Conservation (phyloP, 1,140 invertebrate species). For the Dinothrombium tinctorium region DNA sequence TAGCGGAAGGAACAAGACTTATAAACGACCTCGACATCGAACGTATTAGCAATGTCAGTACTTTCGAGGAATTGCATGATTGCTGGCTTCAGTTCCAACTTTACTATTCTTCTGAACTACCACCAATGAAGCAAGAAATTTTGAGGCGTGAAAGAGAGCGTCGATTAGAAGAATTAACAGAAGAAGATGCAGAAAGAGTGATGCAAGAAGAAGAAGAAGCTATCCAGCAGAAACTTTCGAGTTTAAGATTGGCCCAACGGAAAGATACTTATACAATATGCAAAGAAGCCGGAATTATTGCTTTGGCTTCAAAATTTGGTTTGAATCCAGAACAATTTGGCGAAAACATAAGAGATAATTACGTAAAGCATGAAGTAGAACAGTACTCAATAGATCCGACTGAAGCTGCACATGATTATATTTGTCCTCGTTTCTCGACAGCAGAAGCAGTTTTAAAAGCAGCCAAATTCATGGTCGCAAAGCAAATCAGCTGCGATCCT, state of each 20-base stretch:
- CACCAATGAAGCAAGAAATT: slow-evolving; percentile 49
- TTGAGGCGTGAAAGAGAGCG: slow-evolving; percentile 30
- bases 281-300: slow-evolving; percentile 49
- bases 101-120: slow-evolving; percentile 66
- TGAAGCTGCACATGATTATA: slow-evolving; percentile 43
- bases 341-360: slow-evolving; percentile 87
- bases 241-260: slow-evolving; percentile 32
- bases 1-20: slow-evolving; percentile 47
- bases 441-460: slow-evolving; percentile 60
- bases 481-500: slow-evolving; percentile 75
- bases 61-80: slow-evolving; percentile 70
- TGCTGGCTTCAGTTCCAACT: slow-evolving; percentile 76
- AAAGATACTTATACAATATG: slow-evolving; percentile 69
- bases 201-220: slow-evolving; percentile 24
- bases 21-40: slow-evolving; percentile 14
- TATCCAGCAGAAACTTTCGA: slow-evolving; percentile 30
- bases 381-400: slow-evolving; percentile 55
- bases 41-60: slow-evolving; percentile 36
- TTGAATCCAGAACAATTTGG: slow-evolving; percentile 86
- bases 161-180: neutral
- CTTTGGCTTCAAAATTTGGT: slow-evolving; percentile 72
- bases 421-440: slow-evolving; percentile 27
- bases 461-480: slow-evolving; percentile 76
- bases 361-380: slow-evolving; percentile 87
- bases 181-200: slow-evolving; percentile 13